phyloP scores from a whole-genome alignment of 1,140 invertebrate genomes.

The Adoxophyes honmai region DNA sequence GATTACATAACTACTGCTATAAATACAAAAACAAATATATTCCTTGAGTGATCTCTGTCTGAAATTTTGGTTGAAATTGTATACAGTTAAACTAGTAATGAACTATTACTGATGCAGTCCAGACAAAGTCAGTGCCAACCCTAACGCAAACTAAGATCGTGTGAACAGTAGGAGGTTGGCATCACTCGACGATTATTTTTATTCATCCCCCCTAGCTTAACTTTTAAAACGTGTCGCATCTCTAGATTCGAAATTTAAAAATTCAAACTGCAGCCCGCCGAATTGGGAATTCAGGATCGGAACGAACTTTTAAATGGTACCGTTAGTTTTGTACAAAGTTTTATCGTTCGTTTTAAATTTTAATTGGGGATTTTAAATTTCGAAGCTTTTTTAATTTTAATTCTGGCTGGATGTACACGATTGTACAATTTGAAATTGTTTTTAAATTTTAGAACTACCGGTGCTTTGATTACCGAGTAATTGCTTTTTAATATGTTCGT shows the following conservation, averaged over 20 bases:
- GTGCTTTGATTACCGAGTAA: not conserved
- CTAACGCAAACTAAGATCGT: slow-evolving; percentile 33
- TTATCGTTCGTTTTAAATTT: not conserved
- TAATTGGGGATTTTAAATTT: slow-evolving; percentile 12
- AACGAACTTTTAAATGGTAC: slow-evolving; percentile 9
- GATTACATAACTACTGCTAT: too few relatives aligned
- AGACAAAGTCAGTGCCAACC: slow-evolving; percentile 27
- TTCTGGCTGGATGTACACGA: too few relatives aligned
- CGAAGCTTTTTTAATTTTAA: not conserved
- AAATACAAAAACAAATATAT: too few relatives aligned
- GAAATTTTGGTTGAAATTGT: too few relatives aligned
- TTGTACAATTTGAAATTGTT: too few relatives aligned
- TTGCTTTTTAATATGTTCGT: not conserved
- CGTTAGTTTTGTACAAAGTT: not conserved
- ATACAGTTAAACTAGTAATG: too few relatives aligned
- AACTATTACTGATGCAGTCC: not conserved
- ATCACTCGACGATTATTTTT: slow-evolving; percentile 60
- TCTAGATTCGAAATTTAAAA: slow-evolving; percentile 10
- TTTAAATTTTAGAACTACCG: not conserved
- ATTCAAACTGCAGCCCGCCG: slow-evolving; percentile 5
- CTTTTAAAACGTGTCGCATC: slow-evolving; percentile 11
- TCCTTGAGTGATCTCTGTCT: too few relatives aligned
- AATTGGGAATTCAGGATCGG: slow-evolving; percentile 6
- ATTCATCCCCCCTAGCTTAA: slow-evolving; percentile 33
- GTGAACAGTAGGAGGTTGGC: slow-evolving; percentile 45